Base-by-base conservation (phyloP, 1,140 invertebrate genomes). In the Drosophila insularis region DNA sequence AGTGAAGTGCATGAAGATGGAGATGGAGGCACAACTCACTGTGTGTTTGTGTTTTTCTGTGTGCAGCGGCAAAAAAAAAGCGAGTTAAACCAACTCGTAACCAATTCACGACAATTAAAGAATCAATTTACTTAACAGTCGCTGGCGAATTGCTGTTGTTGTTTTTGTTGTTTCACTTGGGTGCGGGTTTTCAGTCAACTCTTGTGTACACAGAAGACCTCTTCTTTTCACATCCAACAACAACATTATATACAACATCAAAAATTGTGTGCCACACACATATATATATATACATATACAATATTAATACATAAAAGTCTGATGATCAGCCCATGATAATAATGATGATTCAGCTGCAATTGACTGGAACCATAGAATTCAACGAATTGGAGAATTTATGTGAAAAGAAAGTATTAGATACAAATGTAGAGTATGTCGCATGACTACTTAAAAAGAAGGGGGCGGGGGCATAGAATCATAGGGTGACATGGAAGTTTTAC, bases 81-180 rank as follows among this genome's bases (percentile, higher is more conserved):
- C 84, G 82, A 87, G 84, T 89, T 89, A 87, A 89, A 68, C 79
- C 56, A 87, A 87, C 82, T 87, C 79, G 82, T 89, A 87, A 87
- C 82, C 82, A 87, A 87, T 87, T 87, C 84, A 85, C 79, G 59
- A 84, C 84, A 87, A 87, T 87, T 87, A 87, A 89, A 87, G 84
- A 87, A 87, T 87, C 84, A 87, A 87, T 87, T 87, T 87, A 87
- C 84, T 84, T 78, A 87, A 80, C 80, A 72, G 87, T 65, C 17
- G 84, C 84, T 80, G 84, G 84, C 84, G 84, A 89, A 87, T 87
- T 82, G 82, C 43, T 21, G 40, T 46, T 46, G 43, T 46, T 19
- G 11, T 43, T 43, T 54, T 59, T 64, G 60, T 60, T 54, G 71
- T 68, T 37, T 37, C 35, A 11, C 35, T 37, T 66, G 63, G 31